Evolutionary conservation across 2,113 vertebrate species (phyloP).

Genomic region (Phodopus roborovskii): DNA sequence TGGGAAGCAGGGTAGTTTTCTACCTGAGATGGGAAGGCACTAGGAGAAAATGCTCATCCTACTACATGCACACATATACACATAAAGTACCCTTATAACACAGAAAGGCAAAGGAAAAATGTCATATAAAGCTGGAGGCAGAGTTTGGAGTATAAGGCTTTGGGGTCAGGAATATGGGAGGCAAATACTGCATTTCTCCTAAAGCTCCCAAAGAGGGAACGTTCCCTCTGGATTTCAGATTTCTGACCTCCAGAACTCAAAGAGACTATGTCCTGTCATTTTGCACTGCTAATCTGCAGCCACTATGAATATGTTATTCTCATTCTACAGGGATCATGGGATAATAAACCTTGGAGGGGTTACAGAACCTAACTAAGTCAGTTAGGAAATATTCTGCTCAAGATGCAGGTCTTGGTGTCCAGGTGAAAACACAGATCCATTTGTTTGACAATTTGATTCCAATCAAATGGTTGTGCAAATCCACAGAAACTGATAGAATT

Average conservation of each 20-base stretch:
- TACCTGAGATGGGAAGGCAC: no score
- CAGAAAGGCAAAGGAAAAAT: neutral
- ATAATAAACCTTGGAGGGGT: neutral
- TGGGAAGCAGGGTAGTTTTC: neutral
- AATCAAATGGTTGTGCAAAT: neutral
- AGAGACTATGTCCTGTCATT: neutral
- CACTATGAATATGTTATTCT: neutral
- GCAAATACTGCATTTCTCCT: accelerated
- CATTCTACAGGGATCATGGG: neutral
- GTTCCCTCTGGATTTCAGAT: neutral
- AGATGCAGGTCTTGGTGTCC: neutral
- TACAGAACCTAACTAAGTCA: neutral
- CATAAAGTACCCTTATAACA: neutral
- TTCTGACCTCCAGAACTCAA: neutral
- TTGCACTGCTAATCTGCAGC: neutral
- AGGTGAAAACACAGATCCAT: neutral
- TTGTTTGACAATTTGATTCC: neutral
- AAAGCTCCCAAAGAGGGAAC: neutral
- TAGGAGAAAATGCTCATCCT: neutral
- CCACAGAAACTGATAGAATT: neutral
- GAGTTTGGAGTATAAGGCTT: neutral
- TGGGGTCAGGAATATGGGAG: neutral
- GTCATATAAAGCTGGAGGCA: neutral
- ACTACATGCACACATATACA: no score
- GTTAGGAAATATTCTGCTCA: neutral